Evolutionary conservation across 2,113 vertebrate species (phyloP), one percentile per base, ranked within the genome.

Genomic region (Oryzias melastigma): DNA sequence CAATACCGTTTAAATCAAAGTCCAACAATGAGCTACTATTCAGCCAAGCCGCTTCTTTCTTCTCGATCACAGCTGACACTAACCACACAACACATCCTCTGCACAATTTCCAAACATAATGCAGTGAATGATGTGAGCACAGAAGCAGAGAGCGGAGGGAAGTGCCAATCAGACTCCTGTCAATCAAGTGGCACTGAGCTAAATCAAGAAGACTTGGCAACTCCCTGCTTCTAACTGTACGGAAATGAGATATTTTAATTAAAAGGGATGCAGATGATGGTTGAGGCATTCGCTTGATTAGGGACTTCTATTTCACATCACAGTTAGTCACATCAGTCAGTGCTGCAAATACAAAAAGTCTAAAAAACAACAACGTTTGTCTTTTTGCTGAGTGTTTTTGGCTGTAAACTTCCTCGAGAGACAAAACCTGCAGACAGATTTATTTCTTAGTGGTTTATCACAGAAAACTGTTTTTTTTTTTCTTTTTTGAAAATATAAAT

Each of bases 81-180:
- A 35, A 61, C 47, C 19, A 59, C 58, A 54, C 54, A 51, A 18
- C 72, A 71, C 24, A 18, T 46, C 68, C 48, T 66, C 44, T 52
- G n/a, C 49, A 57, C 43, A 52, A 55, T 68, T 65, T 61, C 50
- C 59, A 56, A 63, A 52, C 61, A 67, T 60, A 66, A 76, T 58
- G 54, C 60, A 47, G 46, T 50, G 55, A 69, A 20, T 72, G 45
- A 71, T 52, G 20, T 41, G 55, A 50, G 67, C 51, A 52, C 66
- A 69, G 17, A 61, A 56, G 65, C 43, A 66, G 51, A 58, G 50
- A 52, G 58, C 46, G 45, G 44, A 43, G 27, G 61, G 44, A 64
- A 63, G 60, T 22, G 24, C 35, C 76, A 61, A 20, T 67, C 45
- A 73, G 43, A 35, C 27, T 44, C 42, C 42, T 6, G 63, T 74